Evolutionary conservation across 2,113 vertebrate species (phyloP), one percentile per base, ranked within the genome.

Genomic region (Terrapene triunguis): DNA sequence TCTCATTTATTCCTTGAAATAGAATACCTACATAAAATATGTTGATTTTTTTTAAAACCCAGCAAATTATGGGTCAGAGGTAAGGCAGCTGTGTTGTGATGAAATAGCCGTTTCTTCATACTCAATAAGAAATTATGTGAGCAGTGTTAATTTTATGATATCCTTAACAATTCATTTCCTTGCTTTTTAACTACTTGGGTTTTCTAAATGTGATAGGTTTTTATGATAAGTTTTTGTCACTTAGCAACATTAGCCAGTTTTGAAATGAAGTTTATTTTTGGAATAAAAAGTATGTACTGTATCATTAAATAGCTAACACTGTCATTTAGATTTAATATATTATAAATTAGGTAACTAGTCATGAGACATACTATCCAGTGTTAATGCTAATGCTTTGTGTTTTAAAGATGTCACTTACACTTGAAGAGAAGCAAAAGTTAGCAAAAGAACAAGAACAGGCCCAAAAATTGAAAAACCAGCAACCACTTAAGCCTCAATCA

Each of bases 401-500:
- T 97, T 95, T 92, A 55, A 97, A 99, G 99, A 98, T 98, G 92
- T 99, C 99, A 72, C 99, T 99, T 94, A 99, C 99, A 35, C 98
- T 99, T 80, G 99, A 99, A 97, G 99, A 99, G 97, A 99, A 99
- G 96, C 99, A 99, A 95, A 99, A 99, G 87, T 97, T 99, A 96
- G 99, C 99, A 74, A 99, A 99, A 97, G 99, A 99, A 82, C 99
- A 99, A 94, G 99, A 99, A 85, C 99, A 99, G 97, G 99, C 99
- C 16, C 99, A 99, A 94, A 99, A 99, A 97, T 98, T 99, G 96
- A 99, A 99, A 97, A 99, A 96, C 93, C 99, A 99, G 97, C 99
- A 99, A 89, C 99, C 99, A 13, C 98, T 99, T 79, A 99, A 98
- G 13, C 99, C 99, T 8, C 98, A 99, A 89, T 78, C 98, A 3